Percentiles rank a stretch among this genome's conserved stretches.
Conservation (phyloP, 2,797 vertebrate genomes). For the Bufotes viridis region DNA sequence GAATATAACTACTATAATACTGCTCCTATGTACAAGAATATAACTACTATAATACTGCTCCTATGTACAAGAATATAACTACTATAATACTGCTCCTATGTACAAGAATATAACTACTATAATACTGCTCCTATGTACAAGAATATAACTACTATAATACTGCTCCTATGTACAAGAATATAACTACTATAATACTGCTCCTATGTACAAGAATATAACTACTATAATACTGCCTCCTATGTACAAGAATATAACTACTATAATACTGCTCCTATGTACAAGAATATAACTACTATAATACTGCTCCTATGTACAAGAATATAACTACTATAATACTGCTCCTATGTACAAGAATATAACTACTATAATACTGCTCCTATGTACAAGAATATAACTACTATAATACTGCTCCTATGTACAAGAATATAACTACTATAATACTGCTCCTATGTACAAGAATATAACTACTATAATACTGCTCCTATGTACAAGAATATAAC, state of each 20-base stretch:
- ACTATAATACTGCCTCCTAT: constrained; percentile 11
- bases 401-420: not conserved
- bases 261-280: constrained; percentile 9
- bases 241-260: not conserved
- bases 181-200: constrained; percentile 11
- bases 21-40: not conserved
- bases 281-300: constrained; percentile 1
- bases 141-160: constrained; percentile 17
- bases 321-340: constrained; percentile 2
- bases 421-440: constrained; percentile 1
- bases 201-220: constrained; percentile 12
- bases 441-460: not conserved
- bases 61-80: constrained; percentile 6
- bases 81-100: not conserved
- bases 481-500: not conserved
- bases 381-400: not conserved
- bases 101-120: constrained; percentile 7
- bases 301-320: not conserved
- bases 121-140: constrained; percentile 2
- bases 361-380: not conserved
- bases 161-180: not conserved
- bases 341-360: not conserved
- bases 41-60: constrained; percentile 2
- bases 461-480: constrained; percentile 2
- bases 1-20: constrained; percentile 9